Percentiles rank a stretch among this genome's conserved stretches.
These are phyloP conservation scores for Pseudomugil gertrudae DNA, from an alignment of 2,797 vertebrate species.

Conservation along the genomic window DNA sequence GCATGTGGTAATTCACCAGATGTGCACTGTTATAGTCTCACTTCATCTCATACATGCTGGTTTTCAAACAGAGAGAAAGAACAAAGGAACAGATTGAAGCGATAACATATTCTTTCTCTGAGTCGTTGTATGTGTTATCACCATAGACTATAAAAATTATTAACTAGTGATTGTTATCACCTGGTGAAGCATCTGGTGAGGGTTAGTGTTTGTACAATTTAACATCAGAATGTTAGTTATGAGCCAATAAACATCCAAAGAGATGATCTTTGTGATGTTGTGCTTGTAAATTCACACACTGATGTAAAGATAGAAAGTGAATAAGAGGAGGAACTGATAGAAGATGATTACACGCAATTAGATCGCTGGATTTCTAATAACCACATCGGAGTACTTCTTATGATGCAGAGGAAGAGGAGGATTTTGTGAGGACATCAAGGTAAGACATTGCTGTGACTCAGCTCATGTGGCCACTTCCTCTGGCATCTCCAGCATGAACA, in stretches of 20 bases:
- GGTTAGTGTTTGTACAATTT: slow-evolving; percentile 11
- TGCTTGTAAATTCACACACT: slow-evolving; percentile 13
- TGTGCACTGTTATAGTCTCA: slow-evolving; percentile 14
- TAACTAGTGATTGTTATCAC: too few relatives aligned
- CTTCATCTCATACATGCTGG: slow-evolving; percentile 17
- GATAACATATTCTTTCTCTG: slow-evolving; percentile 19
- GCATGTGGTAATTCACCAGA: slow-evolving; percentile 8
- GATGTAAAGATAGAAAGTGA: slow-evolving; percentile 1
- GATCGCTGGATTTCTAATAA: slow-evolving; percentile 20
- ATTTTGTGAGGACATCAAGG: slow-evolving; percentile 14
- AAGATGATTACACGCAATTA: slow-evolving; percentile 33
- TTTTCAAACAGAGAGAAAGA: slow-evolving; percentile 18
- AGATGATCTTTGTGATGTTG: slow-evolving; percentile 31
- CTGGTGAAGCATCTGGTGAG: slow-evolving; percentile 11
- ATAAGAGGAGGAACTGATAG: slow-evolving; percentile 1
- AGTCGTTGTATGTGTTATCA: slow-evolving; percentile 8
- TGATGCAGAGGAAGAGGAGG: neutral
- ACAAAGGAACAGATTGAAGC: slow-evolving; percentile 12
- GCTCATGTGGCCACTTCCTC: slow-evolving; percentile 36
- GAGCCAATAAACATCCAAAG: slow-evolving; percentile 11
- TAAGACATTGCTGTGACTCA: slow-evolving; percentile 56
- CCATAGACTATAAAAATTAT: too few relatives aligned
- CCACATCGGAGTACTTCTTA: slow-evolving; percentile 19
- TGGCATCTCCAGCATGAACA: slow-evolving; percentile 39
- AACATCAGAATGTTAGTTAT: neutral